These are phyloP conservation scores for Palythoa grandis DNA, from an alignment of 92 coral and sea anemone species.

Conservation along the genomic window DNA sequence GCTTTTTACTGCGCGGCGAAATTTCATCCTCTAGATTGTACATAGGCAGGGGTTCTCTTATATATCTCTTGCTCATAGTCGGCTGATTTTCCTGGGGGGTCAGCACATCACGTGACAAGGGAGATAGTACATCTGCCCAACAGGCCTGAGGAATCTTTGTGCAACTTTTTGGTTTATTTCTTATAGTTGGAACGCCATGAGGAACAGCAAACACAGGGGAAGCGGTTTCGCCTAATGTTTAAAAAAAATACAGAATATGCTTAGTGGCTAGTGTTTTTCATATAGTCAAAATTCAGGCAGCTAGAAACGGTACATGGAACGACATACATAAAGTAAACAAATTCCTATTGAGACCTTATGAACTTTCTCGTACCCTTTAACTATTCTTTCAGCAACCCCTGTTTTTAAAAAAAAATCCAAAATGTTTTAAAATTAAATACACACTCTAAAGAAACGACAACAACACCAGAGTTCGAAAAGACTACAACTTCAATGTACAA, in stretches of 20 bases:
- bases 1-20: not conserved
- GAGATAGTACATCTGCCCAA: conserved; percentile 39
- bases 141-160: conserved; percentile 1
- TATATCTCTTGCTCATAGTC: not conserved
- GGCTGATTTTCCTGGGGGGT: conserved; percentile 11
- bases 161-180: not conserved
- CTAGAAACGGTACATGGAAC: too few species aligned
- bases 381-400: too few species aligned
- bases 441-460: too few species aligned
- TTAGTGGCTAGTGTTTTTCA: too few species aligned
- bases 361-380: too few species aligned
- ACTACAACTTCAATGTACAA: too few species aligned
- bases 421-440: too few species aligned
- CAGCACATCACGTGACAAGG: not conserved
- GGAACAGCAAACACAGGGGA: conserved; percentile 33
- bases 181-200: not conserved
- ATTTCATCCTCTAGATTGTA: conserved; percentile 2
- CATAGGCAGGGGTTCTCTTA: conserved; percentile 23
- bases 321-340: too few species aligned
- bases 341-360: too few species aligned
- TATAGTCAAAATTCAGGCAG: too few species aligned
- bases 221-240: conserved; percentile 10
- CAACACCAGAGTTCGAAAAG: too few species aligned
- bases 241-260: not conserved
- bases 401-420: too few species aligned